These are phyloP conservation scores for Cricetomys ansorgei DNA, from an alignment of 2,113 vertebrate species.

Conservation along the genomic window DNA sequence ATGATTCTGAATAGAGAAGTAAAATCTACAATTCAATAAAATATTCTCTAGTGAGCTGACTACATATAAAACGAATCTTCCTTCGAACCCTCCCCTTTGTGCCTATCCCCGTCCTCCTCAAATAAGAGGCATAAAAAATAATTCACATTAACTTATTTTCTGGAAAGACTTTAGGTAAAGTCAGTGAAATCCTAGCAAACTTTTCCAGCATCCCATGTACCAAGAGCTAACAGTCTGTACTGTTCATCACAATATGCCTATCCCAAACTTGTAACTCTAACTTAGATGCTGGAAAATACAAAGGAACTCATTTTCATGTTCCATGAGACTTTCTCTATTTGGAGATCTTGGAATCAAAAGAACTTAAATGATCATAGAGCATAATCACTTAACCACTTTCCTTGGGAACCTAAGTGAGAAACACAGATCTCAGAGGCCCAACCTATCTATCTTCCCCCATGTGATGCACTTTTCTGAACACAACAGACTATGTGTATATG, in stretches of 20 bases:
- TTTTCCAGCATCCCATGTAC: background rate
- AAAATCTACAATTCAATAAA: constrained; percentile 60
- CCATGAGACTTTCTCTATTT: background rate
- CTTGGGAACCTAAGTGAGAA: background rate
- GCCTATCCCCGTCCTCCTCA: background rate
- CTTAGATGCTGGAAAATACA: background rate
- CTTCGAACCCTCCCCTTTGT: background rate
- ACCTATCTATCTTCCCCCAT: background rate
- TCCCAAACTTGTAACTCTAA: background rate
- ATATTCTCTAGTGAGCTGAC: constrained; percentile 53
- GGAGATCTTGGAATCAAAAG: background rate
- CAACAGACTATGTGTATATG: background rate
- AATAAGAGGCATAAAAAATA: background rate
- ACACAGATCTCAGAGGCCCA: background rate
- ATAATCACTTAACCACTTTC: background rate
- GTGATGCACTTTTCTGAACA: background rate
- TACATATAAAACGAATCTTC: constrained; percentile 41
- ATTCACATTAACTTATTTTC: background rate
- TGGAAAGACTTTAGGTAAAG: background rate
- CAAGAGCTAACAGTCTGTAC: background rate
- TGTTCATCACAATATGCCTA: background rate
- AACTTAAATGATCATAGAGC: background rate
- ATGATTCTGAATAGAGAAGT: constrained; percentile 51
- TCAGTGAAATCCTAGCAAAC: background rate
- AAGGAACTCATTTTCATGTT: background rate